Evolutionary conservation across 2,888 invertebrate genomes (phyloP), one percentile per base, ranked within the genome.

Genomic region (Falcaria lacertinaria): DNA sequence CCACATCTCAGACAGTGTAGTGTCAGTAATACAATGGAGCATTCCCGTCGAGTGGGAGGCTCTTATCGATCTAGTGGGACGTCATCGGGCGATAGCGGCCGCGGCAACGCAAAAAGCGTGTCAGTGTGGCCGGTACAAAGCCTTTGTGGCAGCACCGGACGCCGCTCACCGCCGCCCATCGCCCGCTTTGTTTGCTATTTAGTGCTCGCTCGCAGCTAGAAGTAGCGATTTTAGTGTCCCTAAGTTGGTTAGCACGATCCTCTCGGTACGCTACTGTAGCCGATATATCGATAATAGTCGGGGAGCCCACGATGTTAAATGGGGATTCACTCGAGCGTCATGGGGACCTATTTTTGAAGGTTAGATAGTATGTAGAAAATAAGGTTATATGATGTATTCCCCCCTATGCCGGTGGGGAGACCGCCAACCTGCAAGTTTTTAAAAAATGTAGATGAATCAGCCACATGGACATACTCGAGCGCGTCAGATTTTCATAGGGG

Each of bases 21-120:
- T 84, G 87, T 83, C 85, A 83, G 77, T 74, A 71, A 74, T 78
- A 88, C 88, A 88, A 88, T 86, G 64, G 86, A 80, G 71, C 77
- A 78, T 81, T 83, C 83, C 80, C 81, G 83, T 78, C 76, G 81
- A 85, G 85, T 80, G 79, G 79, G 79, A 79, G 79, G 76, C 81
- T 86, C 87, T 89, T 89, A 88, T 88, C 88, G 87, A 88, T 88
- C 85, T 85, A 79, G 80, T 66, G 80, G 85, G 76, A 84, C 86
- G 86, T 89, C 88, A 87, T 88, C 87, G 84, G 63, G 80, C 83
- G 87, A 87, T 89, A 87, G 80, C 85, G 77, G 75, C 72, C 75
- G 76, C 69, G 63, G 68, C 70, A 76, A 76, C 80, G 86, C 85
- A 89, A 88, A 87, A 88, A 89, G 86, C 87, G 86, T 88, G 87